phyloP scores from a whole-genome alignment of 2,113 vertebrate genomes.

The Willisornis vidua region DNA sequence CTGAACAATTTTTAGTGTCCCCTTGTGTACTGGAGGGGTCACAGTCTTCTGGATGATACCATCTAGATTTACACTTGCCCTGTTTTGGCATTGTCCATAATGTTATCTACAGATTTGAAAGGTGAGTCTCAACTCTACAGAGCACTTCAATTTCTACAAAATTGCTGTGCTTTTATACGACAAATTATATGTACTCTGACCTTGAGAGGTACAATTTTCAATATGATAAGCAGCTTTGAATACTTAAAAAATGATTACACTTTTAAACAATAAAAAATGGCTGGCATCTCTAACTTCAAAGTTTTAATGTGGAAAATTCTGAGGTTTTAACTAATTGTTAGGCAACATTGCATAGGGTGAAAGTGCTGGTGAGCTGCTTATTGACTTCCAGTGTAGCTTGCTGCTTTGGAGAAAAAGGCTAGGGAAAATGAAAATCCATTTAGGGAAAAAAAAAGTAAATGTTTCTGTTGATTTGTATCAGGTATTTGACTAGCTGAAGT shows the following conservation, averaged over 20 bases:
- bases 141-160: neutral
- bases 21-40: neutral
- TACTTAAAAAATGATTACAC: neutral
- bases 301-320: neutral
- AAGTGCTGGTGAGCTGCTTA: neutral
- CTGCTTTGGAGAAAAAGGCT: neutral
- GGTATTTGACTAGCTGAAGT: neutral
- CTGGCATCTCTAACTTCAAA: neutral
- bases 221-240: neutral
- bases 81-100: neutral
- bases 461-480: neutral
- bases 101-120: neutral
- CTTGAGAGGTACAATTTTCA: neutral
- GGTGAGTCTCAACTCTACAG: neutral
- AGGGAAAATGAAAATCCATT: neutral
- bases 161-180: neutral
- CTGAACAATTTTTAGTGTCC: neutral
- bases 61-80: neutral
- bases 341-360: neutral
- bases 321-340: neutral
- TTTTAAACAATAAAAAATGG: neutral
- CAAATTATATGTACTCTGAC: neutral
- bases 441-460: neutral
- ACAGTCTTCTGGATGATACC: neutral
- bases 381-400: neutral